Conservation (phyloP, 2,113 vertebrate species). For the Tapirus terrestris region DNA sequence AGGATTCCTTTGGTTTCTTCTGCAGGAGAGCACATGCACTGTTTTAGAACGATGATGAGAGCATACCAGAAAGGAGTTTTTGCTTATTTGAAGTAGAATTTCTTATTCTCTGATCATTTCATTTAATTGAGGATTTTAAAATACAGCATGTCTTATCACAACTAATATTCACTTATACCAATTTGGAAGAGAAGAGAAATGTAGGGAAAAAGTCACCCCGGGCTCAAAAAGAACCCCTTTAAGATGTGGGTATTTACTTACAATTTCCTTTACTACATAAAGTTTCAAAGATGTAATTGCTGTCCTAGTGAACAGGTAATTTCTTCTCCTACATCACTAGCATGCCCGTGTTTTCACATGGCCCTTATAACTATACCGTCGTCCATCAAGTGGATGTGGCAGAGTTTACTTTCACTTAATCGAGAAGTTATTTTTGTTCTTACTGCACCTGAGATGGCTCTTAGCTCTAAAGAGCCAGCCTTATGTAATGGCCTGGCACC, state of each 20-base stretch:
- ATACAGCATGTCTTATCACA: neutral
- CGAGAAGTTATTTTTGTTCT: neutral
- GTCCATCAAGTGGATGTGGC: neutral
- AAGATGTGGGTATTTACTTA: neutral
- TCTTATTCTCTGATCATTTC: too few relatives aligned
- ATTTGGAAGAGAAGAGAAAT: neutral
- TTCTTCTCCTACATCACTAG: accelerated
- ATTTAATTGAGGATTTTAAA: neutral
- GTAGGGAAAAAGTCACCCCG: too few relatives aligned
- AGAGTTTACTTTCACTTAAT: neutral
- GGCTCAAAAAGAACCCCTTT: neutral
- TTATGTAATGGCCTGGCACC: neutral
- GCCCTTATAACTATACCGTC: accelerated
- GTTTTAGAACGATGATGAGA: neutral
- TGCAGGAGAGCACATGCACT: accelerated
- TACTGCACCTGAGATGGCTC: neutral
- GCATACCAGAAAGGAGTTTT: neutral
- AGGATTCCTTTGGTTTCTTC: neutral
- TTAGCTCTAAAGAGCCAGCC: neutral
- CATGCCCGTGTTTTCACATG: accelerated
- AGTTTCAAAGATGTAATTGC: accelerated
- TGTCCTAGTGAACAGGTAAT: accelerated
- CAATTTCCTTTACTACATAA: accelerated
- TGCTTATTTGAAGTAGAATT: neutral
- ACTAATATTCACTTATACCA: neutral